Base-by-base conservation (phyloP, 2,797 vertebrate species). In the Takifugu ocellatus region DNA sequence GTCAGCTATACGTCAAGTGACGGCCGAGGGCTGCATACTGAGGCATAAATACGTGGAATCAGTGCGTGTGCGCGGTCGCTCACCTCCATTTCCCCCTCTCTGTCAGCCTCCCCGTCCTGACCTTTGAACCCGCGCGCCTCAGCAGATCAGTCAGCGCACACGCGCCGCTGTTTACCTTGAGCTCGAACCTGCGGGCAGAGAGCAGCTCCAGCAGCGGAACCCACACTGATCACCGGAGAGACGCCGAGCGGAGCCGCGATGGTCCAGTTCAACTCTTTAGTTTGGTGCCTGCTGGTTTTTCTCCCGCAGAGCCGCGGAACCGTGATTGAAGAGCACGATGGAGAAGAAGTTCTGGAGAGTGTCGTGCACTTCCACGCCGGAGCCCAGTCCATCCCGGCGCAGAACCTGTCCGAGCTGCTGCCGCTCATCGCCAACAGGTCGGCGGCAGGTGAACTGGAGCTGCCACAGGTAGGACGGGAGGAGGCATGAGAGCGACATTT, bases 301-400 rank as follows among this genome's bases (percentile, higher is more conserved):
- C 7, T 61, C 0, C 7, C 60, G 0, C 4, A 15, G 1, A 50
- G 14, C n/a, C 64, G 50, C 5, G 0, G 14, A 0, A 2, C 5
- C 1, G 59, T 12, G 33, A 2, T 0, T 0, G 29, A 3, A 0
- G 17, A 1, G 43, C 47, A 49, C 7, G 82, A 46, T 46, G 44
- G 72, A 16, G 9, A 33, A 0, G 25, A 0, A 0, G 85, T 82
- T 27, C 51, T 90, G 21, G 61, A 86, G 24, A 60, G 85, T 3
- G 82, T 91, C 61, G 25, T 91, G 5, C 72, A 10, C 1, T 89
- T 55, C 51, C 91, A 84, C 25, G 81, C 85, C 0, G 49, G 79
- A 36, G 87, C 88, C 57, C 2, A 53, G 0, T 82, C 86, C 0
- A 78, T 91, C 6, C 72, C 85, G 0, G 52, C 39, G 2, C 49